Conservation (phyloP, 2,113 vertebrate species). For the Ammodytes marinus region DNA sequence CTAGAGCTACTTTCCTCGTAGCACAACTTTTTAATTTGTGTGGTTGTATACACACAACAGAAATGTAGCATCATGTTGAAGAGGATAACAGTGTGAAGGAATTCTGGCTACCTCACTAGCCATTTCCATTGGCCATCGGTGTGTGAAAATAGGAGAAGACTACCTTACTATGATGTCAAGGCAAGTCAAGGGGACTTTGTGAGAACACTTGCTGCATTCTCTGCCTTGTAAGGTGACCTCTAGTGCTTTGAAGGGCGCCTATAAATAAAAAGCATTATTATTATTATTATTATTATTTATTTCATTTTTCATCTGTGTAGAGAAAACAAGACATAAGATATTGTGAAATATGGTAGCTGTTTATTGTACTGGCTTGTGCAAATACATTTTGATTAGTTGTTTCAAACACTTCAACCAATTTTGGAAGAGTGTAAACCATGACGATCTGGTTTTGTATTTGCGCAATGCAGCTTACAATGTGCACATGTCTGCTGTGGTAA, state of each 20-base stretch:
- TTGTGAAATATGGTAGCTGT: slow-evolving; percentile 37
- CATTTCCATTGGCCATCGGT: slow-evolving; percentile 39
- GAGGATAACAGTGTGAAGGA: slow-evolving; percentile 34
- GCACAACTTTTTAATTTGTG: slow-evolving; percentile 65
- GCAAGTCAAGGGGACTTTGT: slow-evolving; percentile 15
- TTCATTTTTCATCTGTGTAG: slow-evolving; percentile 35
- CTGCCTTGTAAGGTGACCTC: too few species aligned
- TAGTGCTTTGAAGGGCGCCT: too few species aligned
- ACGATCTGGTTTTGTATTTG: background rate
- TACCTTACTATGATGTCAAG: slow-evolving; percentile 53
- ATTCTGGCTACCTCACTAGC: slow-evolving; percentile 74
- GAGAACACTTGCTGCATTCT: background rate
- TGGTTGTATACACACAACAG: slow-evolving; percentile 46
- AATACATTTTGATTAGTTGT: slow-evolving; percentile 14
- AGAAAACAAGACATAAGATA: slow-evolving; percentile 26
- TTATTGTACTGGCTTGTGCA: slow-evolving; percentile 34
- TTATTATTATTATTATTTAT: slow-evolving; percentile 28
- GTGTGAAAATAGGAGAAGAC: slow-evolving; percentile 29
- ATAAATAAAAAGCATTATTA: too few species aligned
- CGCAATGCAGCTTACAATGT: background rate
- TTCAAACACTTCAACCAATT: background rate
- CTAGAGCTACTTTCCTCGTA: slow-evolving; percentile 69
- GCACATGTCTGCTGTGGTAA: slow-evolving; percentile 7
- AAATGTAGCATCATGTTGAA: slow-evolving; percentile 72
- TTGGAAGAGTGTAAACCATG: background rate